Evolutionary conservation across 2,888 invertebrate species (phyloP).

Genomic region (Hedychridium roseum): DNA sequence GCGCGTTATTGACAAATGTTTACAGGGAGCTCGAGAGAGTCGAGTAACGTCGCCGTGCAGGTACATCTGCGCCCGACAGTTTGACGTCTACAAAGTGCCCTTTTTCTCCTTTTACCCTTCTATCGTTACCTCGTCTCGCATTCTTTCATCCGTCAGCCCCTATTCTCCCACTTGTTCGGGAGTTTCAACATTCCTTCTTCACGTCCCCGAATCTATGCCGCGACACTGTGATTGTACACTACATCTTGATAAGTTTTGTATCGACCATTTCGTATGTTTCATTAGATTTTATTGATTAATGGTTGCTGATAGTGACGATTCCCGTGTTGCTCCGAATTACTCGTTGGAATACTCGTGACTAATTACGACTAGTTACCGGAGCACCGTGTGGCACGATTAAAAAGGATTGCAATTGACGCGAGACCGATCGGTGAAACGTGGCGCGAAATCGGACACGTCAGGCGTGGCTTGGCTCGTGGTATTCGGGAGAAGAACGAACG

Average conservation of each 20-base stretch:
- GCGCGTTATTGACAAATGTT: conserved; percentile 24
- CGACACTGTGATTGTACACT: too few species aligned
- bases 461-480: conserved; percentile 19
- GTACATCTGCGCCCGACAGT: conserved; percentile 33
- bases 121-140: conserved; percentile 7
- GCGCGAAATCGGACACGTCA: conserved; percentile 24
- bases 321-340: too few species aligned
- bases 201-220: too few species aligned
- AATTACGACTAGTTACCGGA: too few species aligned
- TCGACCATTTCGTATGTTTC: too few species aligned
- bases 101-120: conserved; percentile 26
- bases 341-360: background rate
- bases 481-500: conserved; percentile 9
- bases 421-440: conserved; percentile 8
- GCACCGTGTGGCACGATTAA: too few species aligned
- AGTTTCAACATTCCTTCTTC: too few species aligned
- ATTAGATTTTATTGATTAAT: too few species aligned
- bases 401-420: too few species aligned
- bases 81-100: conserved; percentile 30
- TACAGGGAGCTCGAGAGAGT: conserved; percentile 27
- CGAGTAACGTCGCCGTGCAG: conserved; percentile 15
- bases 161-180: conserved; percentile 5
- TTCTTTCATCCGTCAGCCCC: background rate
- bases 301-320: too few species aligned
- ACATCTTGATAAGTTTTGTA: too few species aligned